Base-by-base conservation (phyloP, 2,888 invertebrate genomes). In the Seira musarum region DNA sequence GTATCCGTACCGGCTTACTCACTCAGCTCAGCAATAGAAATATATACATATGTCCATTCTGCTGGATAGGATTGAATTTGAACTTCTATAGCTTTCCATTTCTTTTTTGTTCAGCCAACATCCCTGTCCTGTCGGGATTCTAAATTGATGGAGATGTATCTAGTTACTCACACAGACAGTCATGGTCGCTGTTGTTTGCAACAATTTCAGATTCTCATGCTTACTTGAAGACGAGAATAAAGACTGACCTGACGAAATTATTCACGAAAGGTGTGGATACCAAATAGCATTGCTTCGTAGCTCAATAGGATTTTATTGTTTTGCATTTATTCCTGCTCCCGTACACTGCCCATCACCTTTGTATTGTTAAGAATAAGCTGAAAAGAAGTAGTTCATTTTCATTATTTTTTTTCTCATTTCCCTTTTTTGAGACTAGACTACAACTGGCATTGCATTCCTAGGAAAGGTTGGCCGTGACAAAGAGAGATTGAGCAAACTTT, bases 381-480 rank as follows among this genome's bases (percentile, higher is more conserved):
- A 40, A 40, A 40, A 40, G 40, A n/a, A n/a, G n/a, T n/a, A n/a
- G 40, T 40, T 66, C 73, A 8, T 63, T 60, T 60, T 60, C 69
- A 70, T 73, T 66, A 24, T 66, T 61, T n/a, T 61, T 49, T 25
- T 40, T 46, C 61, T 30, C 60, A 67, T 67, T 67, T 60, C 24
- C 61, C 25, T 66, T 67, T 66, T 75, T 46, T 49, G 15, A 21
- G 46, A 22, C 22, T 68, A n/a, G n/a, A n/a, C n/a, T 57, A 40
- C 49, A 61, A 21, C 35, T 17, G 35, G 53, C 30, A 73, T 75
- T 67, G 40, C 13, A 40, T 40, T 40, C 40, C 13, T 40, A 8
- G 6, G 6, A 40, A 40, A 40, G 13, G 6, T 40, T 40, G 6
- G 40, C 40, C 40, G 6, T 40, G 40, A 40, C 40, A 40, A 40